Conservation (phyloP, 1,140 invertebrate species). For the Drosophila ananassae region DNA sequence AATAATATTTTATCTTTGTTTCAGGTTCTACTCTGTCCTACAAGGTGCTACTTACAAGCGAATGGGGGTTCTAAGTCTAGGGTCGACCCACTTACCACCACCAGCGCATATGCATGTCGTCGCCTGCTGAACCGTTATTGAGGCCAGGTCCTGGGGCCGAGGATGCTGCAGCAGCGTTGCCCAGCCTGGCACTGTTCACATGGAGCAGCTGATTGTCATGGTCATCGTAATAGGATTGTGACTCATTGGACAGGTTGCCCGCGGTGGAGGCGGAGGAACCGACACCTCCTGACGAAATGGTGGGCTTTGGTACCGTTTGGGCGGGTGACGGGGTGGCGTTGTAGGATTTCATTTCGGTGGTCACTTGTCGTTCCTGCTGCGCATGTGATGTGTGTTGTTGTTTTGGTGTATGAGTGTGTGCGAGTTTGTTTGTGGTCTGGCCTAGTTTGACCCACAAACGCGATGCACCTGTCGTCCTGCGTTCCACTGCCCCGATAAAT, state of each 20-base stretch:
- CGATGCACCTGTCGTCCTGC: constrained; percentile 17
- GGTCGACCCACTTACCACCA: constrained; percentile 65
- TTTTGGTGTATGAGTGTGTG: background rate
- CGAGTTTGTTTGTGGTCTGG: background rate
- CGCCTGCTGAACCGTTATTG: constrained; percentile 33
- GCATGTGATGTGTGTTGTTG: constrained; percentile 19
- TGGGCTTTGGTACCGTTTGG: constrained; percentile 62
- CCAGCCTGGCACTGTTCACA: constrained; percentile 43
- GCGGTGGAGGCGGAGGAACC: constrained; percentile 5
- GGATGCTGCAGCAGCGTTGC: constrained; percentile 49
- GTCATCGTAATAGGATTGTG: constrained; percentile 48
- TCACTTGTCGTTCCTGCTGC: constrained; percentile 15
- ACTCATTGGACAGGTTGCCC: constrained; percentile 20
- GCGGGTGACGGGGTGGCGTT: constrained; percentile 51
- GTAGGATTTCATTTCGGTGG: constrained; percentile 45
- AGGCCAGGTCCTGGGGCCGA: constrained; percentile 64
- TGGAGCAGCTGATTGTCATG: constrained; percentile 70
- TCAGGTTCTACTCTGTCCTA: background rate
- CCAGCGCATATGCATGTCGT: constrained; percentile 66
- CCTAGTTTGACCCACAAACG: constrained; percentile 30
- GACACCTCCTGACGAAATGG: background rate
- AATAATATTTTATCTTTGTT: background rate
- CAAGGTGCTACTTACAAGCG: too few species aligned
- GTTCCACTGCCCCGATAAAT: constrained; percentile 11
- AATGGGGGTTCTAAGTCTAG: background rate